A percentile compares a stretch with the other conserved stretches of the same genome.
Conservation (phyloP, 2,888 invertebrate genomes). For the Petrolisthes cinctipes region DNA sequence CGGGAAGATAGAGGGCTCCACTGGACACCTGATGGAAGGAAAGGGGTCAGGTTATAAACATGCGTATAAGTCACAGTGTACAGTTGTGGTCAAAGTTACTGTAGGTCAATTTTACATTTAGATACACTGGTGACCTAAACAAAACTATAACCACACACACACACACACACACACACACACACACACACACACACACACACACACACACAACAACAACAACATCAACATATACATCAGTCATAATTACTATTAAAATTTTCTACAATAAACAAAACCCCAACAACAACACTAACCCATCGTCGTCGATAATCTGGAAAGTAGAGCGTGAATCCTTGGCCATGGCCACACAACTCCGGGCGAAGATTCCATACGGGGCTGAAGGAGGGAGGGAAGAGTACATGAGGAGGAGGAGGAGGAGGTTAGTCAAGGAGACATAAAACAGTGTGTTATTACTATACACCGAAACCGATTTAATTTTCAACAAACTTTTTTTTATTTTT, state of each 20-base stretch:
- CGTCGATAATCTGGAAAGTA: slow-evolving; percentile 95
- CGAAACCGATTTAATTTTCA: no score
- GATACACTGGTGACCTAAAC: no score
- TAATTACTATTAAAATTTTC: background rate
- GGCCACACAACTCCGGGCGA: slow-evolving; percentile 94
- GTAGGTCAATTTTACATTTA: no score
- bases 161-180: background rate
- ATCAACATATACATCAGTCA: background rate
- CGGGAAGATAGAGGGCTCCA: slow-evolving; percentile 93
- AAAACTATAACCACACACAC: background rate
- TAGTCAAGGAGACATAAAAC: background rate
- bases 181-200: background rate
- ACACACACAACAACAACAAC: no score
- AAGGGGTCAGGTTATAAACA: background rate
- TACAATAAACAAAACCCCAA: no score
- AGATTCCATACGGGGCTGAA: slow-evolving; percentile 93
- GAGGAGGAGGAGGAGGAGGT: background rate
- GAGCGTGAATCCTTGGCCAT: slow-evolving; percentile 97
- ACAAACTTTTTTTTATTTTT: no score
- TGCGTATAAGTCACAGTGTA: no score
- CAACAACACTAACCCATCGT: slow-evolving; percentile 80
- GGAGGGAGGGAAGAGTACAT: background rate
- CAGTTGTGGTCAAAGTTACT: no score
- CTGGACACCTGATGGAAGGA: slow-evolving; percentile 79
- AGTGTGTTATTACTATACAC: no score